Conservation (phyloP, 2,797 vertebrate genomes). For the Myiotriccus ornatus region DNA sequence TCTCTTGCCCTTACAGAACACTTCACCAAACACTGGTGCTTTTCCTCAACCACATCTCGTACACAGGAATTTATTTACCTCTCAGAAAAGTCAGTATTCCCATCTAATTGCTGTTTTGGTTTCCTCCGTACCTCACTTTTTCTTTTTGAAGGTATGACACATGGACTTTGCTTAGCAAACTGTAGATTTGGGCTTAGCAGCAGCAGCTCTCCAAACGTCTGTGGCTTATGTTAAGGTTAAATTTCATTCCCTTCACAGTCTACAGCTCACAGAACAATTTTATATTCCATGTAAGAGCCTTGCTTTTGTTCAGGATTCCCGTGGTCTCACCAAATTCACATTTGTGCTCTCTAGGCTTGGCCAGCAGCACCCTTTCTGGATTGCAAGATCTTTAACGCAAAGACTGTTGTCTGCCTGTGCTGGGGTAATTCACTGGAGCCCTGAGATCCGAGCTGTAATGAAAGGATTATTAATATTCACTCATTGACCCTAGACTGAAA, state of each 20-base stretch:
- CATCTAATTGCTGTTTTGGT: background rate
- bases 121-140: constrained; percentile 8
- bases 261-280: background rate
- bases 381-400: background rate
- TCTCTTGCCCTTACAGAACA: background rate
- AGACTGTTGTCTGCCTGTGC: background rate
- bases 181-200: background rate
- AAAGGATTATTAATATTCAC: background rate
- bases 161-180: background rate
- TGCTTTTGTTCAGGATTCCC: background rate
- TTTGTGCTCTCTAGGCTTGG: background rate
- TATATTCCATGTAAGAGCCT: background rate
- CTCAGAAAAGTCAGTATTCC: constrained; percentile 14
- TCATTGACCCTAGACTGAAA: background rate
- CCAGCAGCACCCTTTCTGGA: background rate
- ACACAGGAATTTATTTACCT: background rate
- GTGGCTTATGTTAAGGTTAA: background rate
- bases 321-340: background rate
- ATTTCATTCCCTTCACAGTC: background rate
- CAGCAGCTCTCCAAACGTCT: background rate
- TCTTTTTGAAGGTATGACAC: background rate
- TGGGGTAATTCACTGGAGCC: background rate
- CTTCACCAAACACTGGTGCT: background rate
- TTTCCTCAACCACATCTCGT: background rate
- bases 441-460: background rate